Base-by-base conservation (phyloP, 2,797 vertebrate genomes). In the Capromys pilorides region DNA sequence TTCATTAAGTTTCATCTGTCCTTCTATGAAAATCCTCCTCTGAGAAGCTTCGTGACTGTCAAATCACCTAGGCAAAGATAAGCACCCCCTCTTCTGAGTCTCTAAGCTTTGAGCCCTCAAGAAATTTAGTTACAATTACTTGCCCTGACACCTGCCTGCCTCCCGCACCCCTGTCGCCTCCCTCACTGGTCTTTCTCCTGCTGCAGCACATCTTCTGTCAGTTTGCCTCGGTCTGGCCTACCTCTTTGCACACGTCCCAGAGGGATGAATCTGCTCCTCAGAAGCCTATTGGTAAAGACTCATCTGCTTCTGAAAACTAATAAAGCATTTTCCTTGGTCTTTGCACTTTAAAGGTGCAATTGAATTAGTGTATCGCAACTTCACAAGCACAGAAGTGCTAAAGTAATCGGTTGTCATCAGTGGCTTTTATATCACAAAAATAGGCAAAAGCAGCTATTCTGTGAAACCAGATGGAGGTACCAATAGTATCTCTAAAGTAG, bases 321-420 rank as follows among this genome's bases (percentile, higher is more conserved):
- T 86, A 87, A 79, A 26, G 62, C 19, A 54, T 84, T 90, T 90
- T 94, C 4, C 41, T 84, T 67, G 33, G 19, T 84, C n/a, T 88
- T 87, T 26, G 51, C 57, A 71, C 61, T 88, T 71, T 22, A 39
- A 83, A 81, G 18, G 1, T 57, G 75, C 19, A 31, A 31, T 73
- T 91, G 39, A 59, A 79, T 80, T n/a, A 90, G 51, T 39, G 54
- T 14, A 66, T 73, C 6, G 54, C 8, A 21, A 19, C 78, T 28
- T 73, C 24, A 24, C 77, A 86, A 89, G 21, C 59, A 57, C 59
- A 71, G 78, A 66, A 62, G 14, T 61, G 19, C 18, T 54, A 88
- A 62, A 77, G 14, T 61, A 51, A 31, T 75, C 19, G 19, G 31
- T 22, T 57, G n/a, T 84, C 41, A 67, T 73, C 49, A 73, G 49